Evolutionary conservation across 2,888 invertebrate genomes (phyloP).

Genomic region (Alloscopus bannaensis): DNA sequence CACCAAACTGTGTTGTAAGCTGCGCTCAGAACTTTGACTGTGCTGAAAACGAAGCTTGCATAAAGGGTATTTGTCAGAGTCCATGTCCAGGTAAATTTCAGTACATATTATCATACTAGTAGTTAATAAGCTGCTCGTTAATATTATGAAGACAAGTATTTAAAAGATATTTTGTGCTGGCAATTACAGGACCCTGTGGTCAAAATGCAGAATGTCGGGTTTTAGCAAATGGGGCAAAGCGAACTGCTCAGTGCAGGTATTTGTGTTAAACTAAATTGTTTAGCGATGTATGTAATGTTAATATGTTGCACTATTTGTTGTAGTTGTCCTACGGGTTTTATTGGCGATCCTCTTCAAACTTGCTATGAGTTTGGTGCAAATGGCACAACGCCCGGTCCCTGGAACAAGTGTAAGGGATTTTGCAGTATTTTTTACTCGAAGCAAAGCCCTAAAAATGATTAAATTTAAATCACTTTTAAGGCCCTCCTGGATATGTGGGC

Average conservation of each 20-base stretch:
- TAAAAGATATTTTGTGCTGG: not conserved
- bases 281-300: too few relatives aligned
- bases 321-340: constrained; percentile 47
- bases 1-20: constrained; percentile 59
- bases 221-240: constrained; percentile 30
- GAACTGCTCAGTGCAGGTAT: constrained; percentile 61
- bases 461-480: constrained; percentile 21
- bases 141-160: not conserved
- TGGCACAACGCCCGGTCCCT: constrained; percentile 46
- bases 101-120: not conserved
- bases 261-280: too few relatives aligned
- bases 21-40: constrained; percentile 54
- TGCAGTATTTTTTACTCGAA: too few relatives aligned
- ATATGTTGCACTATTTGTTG: too few relatives aligned
- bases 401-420: constrained; percentile 49
- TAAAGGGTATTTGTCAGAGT: constrained; percentile 52
- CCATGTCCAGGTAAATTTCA: constrained; percentile 59
- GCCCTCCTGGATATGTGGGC: constrained; percentile 62
- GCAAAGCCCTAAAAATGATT: too few relatives aligned
- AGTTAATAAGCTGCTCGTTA: not conserved
- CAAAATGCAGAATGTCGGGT: constrained; percentile 55
- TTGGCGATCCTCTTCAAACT: constrained; percentile 57
- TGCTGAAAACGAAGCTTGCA: constrained; percentile 52
- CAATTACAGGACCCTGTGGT: constrained; percentile 54
- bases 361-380: constrained; percentile 48